phyloP scores from a whole-genome alignment of 2,797 vertebrate species.

The Falco columbarius region DNA sequence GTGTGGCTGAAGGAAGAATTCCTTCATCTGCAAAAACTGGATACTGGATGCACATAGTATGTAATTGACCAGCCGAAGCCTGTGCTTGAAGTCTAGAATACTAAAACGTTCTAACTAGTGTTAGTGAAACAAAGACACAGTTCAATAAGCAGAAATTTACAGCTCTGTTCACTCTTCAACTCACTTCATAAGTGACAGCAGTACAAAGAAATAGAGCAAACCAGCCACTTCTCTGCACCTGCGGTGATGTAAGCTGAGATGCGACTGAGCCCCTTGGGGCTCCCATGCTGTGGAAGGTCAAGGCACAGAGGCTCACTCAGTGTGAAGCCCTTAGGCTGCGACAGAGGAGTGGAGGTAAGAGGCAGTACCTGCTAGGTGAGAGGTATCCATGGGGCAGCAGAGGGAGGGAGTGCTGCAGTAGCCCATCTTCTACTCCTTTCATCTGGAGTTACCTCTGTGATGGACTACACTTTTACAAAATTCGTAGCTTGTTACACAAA shows the following conservation, averaged over 20 bases:
- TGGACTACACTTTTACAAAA: neutral
- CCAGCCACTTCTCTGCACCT: neutral
- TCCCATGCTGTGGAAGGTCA: neutral
- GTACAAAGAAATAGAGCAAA: neutral
- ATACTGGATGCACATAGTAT: neutral
- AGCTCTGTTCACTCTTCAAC: neutral
- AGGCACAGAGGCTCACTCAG: neutral
- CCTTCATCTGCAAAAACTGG: neutral
- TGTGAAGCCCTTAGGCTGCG: neutral
- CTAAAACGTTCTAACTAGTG: neutral
- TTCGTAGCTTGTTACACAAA: fast-evolving
- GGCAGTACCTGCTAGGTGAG: neutral
- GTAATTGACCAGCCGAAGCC: neutral
- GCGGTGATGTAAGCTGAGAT: neutral
- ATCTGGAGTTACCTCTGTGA: neutral
- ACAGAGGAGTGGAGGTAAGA: neutral
- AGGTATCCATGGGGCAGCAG: neutral
- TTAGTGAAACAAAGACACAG: neutral
- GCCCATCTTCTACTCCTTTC: neutral
- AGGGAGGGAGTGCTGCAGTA: neutral
- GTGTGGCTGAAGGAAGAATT: neutral
- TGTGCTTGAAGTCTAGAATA: neutral
- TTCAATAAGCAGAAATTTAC: neutral
- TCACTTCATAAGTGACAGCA: neutral
- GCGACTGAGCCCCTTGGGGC: neutral